Percentiles rank a stretch among this genome's conserved stretches.
These are phyloP conservation scores for Malurus elegans DNA, from an alignment of 2,113 vertebrate genomes.

Conservation along the genomic window DNA sequence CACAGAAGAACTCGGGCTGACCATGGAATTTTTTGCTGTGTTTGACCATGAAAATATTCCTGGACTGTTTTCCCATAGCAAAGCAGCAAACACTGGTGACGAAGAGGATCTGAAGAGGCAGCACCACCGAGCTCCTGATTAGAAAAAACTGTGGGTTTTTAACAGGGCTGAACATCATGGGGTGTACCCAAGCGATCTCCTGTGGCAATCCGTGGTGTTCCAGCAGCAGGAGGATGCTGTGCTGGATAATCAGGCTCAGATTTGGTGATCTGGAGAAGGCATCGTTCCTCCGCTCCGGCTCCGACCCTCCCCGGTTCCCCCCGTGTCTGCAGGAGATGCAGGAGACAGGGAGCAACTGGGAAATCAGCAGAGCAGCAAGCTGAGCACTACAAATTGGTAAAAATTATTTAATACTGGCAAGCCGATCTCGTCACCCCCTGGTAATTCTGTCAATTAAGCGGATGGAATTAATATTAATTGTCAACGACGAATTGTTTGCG, in stretches of 20 bases:
- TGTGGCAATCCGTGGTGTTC: not conserved
- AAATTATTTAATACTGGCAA: slow-evolving; percentile 62
- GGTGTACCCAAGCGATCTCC: not conserved
- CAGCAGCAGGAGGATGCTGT: not conserved
- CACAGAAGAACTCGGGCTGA: not conserved
- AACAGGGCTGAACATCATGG: not conserved
- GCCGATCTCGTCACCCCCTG: not conserved
- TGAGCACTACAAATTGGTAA: slow-evolving; percentile 49
- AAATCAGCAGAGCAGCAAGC: slow-evolving; percentile 61
- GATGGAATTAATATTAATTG: slow-evolving; percentile 67
- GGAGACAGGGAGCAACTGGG: slow-evolving; percentile 53
- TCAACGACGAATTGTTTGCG: slow-evolving; percentile 23
- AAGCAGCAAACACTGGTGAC: not conserved
- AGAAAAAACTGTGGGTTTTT: not conserved
- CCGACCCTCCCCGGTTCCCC: not conserved
- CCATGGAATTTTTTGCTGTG: not conserved
- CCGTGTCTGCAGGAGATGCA: not conserved
- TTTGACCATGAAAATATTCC: not conserved
- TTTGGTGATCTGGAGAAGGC: not conserved
- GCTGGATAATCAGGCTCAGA: not conserved
- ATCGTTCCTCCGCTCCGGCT: not conserved
- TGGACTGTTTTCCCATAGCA: not conserved
- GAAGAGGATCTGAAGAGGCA: not conserved
- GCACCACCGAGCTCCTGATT: not conserved
- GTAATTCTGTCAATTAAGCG: slow-evolving; percentile 54